A percentile compares a stretch with the other conserved stretches of the same genome.
phyloP scores from a whole-genome alignment of 2,797 vertebrate genomes.

The Microctenopoma lineatum region DNA sequence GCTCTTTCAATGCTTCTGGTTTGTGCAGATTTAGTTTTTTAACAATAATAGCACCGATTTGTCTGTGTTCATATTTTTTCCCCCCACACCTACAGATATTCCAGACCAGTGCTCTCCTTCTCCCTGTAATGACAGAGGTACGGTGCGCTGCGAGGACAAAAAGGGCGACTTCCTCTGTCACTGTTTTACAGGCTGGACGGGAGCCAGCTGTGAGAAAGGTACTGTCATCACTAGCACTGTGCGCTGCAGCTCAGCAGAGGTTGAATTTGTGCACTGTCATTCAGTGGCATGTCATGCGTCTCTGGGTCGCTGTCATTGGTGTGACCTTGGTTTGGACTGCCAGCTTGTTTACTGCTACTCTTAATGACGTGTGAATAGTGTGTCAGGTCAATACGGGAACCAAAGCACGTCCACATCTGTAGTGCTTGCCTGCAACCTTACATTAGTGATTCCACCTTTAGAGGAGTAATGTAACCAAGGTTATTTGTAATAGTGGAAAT shows the following conservation, averaged over 20 bases:
- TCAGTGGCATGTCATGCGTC: constrained; percentile 21
- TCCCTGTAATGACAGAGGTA: constrained; percentile 88
- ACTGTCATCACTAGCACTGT: constrained; percentile 44
- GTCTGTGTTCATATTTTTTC: constrained; percentile 27
- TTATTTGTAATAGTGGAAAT: constrained; percentile 35
- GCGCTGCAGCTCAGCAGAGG: constrained; percentile 40
- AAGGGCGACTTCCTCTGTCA: constrained; percentile 92
- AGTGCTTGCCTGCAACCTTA: constrained; percentile 14
- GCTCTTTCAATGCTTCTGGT: constrained; percentile 7
- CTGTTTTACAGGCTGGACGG: constrained; percentile 92
- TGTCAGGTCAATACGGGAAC: constrained; percentile 51
- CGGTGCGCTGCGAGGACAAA: constrained; percentile 89
- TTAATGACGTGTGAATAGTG: constrained; percentile 37
- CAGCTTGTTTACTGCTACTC: constrained; percentile 4
- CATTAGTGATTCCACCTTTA: constrained; percentile 8
- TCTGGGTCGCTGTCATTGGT: constrained; percentile 22
- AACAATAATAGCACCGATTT: constrained; percentile 19
- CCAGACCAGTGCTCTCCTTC: constrained; percentile 94
- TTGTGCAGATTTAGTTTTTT: constrained; percentile 20
- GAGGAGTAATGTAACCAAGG: constrained; percentile 20
- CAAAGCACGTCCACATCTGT: constrained; percentile 22
- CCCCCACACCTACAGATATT: constrained; percentile 83
- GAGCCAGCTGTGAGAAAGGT: constrained; percentile 90
- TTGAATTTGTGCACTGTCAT: constrained; percentile 48
- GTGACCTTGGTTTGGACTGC: constrained; percentile 48